Conservation (phyloP, 2,797 vertebrate species). For the Alcedo quadribrachys region DNA sequence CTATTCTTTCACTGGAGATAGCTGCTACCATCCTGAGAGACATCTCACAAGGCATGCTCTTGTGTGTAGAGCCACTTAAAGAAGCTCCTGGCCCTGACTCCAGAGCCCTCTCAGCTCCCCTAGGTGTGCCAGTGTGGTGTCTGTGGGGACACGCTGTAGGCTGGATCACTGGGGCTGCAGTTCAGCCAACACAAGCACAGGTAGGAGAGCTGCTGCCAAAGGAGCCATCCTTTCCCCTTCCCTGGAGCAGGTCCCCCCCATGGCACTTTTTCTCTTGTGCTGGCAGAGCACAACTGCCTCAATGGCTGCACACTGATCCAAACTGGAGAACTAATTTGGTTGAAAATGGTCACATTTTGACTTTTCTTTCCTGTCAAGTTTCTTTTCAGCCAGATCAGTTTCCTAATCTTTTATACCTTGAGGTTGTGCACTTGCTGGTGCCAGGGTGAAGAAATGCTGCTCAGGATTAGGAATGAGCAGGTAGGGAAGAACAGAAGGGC, state of each 20-base stretch:
- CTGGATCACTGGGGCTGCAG: not conserved
- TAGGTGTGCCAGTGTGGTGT: not conserved
- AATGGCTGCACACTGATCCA: not conserved
- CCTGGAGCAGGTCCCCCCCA: accelerated
- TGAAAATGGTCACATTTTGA: not conserved
- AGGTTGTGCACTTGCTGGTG: not conserved
- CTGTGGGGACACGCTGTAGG: not conserved
- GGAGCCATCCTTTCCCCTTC: not conserved
- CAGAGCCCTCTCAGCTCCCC: not conserved
- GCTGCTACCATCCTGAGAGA: not conserved
- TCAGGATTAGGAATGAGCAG: not conserved
- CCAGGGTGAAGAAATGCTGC: not conserved
- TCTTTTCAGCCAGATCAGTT: not conserved
- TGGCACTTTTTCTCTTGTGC: not conserved
- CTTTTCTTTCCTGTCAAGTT: not conserved
- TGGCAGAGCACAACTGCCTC: not conserved
- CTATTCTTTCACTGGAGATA: not conserved
- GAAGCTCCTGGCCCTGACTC: not conserved
- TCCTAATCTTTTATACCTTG: not conserved
- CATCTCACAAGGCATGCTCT: not conserved
- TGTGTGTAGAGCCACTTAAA: not conserved
- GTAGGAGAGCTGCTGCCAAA: not conserved
- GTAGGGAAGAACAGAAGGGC: not conserved
- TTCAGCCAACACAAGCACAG: not conserved
- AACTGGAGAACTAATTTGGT: not conserved